These are phyloP conservation scores for Colius striatus DNA, from an alignment of 2,113 vertebrate species.

Conservation along the genomic window DNA sequence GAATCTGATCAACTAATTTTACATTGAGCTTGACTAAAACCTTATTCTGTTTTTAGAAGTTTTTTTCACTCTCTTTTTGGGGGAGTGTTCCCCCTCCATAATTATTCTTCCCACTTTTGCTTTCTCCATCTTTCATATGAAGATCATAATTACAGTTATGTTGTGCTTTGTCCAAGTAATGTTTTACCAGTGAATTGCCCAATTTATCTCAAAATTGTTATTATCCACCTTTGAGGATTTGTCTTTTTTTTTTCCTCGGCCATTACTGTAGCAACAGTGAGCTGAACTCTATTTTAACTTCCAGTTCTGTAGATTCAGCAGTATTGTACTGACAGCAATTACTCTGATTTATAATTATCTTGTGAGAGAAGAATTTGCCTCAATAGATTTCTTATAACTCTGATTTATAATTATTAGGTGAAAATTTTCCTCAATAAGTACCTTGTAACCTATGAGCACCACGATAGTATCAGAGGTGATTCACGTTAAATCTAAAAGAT, in stretches of 20 bases:
- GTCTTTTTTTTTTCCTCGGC: background rate
- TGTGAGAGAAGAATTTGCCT: background rate
- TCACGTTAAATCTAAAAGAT: background rate
- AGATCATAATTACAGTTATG: background rate
- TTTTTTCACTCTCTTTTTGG: background rate
- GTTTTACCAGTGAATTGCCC: background rate
- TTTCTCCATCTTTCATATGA: background rate
- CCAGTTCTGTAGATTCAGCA: background rate
- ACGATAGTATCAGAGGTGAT: rapidly evolving
- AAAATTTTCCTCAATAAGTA: background rate
- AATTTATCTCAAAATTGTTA: background rate
- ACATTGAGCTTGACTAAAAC: background rate
- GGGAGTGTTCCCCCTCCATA: no score
- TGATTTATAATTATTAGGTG: background rate
- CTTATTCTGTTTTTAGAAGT: background rate
- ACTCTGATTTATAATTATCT: background rate
- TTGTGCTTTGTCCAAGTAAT: background rate
- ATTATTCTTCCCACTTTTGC: background rate
- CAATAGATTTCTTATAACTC: background rate
- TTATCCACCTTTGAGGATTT: background rate
- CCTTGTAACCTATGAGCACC: background rate
- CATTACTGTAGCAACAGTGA: background rate
- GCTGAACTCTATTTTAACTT: background rate
- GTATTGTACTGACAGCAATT: background rate
- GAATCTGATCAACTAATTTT: background rate